These are phyloP conservation scores for Himalopsyche anomala DNA, from an alignment of 2,888 invertebrate species.

Conservation along the genomic window DNA sequence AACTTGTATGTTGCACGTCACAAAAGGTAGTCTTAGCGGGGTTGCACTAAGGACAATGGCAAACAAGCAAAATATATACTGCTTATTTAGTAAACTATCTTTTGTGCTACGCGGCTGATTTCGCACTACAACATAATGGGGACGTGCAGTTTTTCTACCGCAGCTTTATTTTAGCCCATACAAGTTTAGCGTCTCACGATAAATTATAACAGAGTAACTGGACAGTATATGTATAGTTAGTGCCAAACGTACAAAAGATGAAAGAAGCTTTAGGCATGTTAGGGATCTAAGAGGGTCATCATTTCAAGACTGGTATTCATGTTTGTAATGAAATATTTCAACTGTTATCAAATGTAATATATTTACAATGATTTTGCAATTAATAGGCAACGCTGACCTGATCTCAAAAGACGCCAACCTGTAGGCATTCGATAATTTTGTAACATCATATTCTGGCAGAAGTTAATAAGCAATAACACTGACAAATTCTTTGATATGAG, in stretches of 20 bases:
- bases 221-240: background rate
- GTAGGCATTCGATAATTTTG: too few relatives aligned
- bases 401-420: too few relatives aligned
- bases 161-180: background rate
- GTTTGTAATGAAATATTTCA: background rate
- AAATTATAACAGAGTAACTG: background rate
- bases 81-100: conserved; percentile 63
- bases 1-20: conserved; percentile 32
- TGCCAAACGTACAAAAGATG: background rate
- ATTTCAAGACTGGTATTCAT: background rate
- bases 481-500: too few relatives aligned
- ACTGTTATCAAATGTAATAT: too few relatives aligned
- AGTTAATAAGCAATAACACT: too few relatives aligned
- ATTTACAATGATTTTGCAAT: too few relatives aligned
- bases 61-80: conserved; percentile 65
- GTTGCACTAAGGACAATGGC: conserved; percentile 57
- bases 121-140: conserved; percentile 37
- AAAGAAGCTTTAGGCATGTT: background rate
- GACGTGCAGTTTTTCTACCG: background rate
- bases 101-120: conserved; percentile 54
- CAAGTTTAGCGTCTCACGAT: conserved; percentile 15
- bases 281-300: conserved; percentile 1
- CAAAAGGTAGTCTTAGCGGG: conserved; percentile 51
- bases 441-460: too few relatives aligned
- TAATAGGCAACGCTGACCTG: too few relatives aligned